Conservation (phyloP, 2,797 vertebrate species). For the Sebastes wilsoni region DNA sequence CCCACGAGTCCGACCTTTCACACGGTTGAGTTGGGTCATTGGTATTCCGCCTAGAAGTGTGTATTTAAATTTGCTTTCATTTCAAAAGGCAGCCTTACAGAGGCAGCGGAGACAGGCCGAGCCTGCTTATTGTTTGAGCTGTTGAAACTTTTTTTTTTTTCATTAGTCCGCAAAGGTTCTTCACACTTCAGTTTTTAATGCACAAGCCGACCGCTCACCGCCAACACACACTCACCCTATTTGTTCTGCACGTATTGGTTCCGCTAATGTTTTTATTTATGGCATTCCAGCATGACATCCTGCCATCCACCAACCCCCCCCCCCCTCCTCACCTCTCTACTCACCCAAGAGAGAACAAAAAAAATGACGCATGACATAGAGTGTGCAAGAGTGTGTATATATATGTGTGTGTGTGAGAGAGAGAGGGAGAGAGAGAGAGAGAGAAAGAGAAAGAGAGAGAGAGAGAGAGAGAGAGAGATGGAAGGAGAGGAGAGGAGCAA, state of each 20-base stretch:
- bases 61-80: constrained; percentile 47
- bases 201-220: constrained; percentile 47
- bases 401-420: neutral
- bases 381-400: neutral
- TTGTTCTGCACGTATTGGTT: constrained; percentile 79
- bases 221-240: constrained; percentile 43
- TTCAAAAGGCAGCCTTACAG: constrained; percentile 36
- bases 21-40: constrained; percentile 7
- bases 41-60: constrained; percentile 33
- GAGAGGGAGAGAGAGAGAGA: neutral
- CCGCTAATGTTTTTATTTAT: constrained; percentile 83
- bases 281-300: constrained; percentile 73
- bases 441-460: neutral
- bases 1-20: neutral
- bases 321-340: constrained; percentile 50
- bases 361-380: constrained; percentile 51
- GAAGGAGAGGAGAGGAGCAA: constrained; percentile 54
- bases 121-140: constrained; percentile 47
- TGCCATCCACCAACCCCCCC: constrained; percentile 55
- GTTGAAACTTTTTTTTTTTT: constrained; percentile 53
- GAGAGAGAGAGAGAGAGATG: neutral
- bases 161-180: constrained; percentile 63
- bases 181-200: constrained; percentile 58
- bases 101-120: constrained; percentile 19
- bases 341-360: constrained; percentile 61